These are phyloP conservation scores for Metellina segmentata DNA, from an alignment of 2,888 invertebrate species.

Conservation along the genomic window DNA sequence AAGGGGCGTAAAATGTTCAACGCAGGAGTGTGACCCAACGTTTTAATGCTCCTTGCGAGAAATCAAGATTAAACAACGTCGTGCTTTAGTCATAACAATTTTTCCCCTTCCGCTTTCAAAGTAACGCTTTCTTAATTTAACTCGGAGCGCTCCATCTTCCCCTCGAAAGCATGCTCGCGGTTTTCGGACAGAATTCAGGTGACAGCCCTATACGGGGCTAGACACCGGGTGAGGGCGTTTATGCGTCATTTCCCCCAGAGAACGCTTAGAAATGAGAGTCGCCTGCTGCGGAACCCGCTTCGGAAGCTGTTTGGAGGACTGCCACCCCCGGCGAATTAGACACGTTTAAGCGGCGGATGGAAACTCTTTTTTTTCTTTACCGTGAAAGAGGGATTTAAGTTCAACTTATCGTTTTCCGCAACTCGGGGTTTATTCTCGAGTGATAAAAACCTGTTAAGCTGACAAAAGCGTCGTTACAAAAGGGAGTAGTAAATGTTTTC, in stretches of 20 bases:
- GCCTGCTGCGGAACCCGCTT: neutral
- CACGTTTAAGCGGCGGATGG: slow-evolving; percentile 6
- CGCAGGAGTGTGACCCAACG: too few species aligned
- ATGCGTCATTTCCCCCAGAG: slow-evolving; percentile 47
- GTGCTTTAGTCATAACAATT: slow-evolving; percentile 67
- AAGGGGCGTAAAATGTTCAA: too few species aligned
- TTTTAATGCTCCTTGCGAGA: neutral
- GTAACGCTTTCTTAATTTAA: slow-evolving; percentile 66
- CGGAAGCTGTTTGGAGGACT: slow-evolving; percentile 25
- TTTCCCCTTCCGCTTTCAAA: neutral
- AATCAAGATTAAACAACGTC: slow-evolving; percentile 60
- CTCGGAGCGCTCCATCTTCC: slow-evolving; percentile 14
- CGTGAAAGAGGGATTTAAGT: slow-evolving; percentile 4
- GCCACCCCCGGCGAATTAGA: slow-evolving; percentile 20
- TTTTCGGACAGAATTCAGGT: slow-evolving; percentile 38
- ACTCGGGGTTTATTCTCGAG: neutral
- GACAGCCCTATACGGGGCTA: slow-evolving; percentile 57
- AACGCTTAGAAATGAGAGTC: slow-evolving; percentile 23
- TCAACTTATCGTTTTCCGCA: neutral
- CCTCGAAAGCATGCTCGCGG: neutral
- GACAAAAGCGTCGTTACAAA: too few species aligned
- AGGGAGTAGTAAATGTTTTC: too few species aligned
- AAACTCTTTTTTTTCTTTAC: slow-evolving; percentile 32
- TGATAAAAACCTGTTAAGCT: neutral
- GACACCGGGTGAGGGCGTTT: slow-evolving; percentile 8